Evolutionary conservation across 2,888 invertebrate species (phyloP), one percentile per base, ranked within the genome.

Genomic region (Stenoptilia bipunctidactyla): DNA sequence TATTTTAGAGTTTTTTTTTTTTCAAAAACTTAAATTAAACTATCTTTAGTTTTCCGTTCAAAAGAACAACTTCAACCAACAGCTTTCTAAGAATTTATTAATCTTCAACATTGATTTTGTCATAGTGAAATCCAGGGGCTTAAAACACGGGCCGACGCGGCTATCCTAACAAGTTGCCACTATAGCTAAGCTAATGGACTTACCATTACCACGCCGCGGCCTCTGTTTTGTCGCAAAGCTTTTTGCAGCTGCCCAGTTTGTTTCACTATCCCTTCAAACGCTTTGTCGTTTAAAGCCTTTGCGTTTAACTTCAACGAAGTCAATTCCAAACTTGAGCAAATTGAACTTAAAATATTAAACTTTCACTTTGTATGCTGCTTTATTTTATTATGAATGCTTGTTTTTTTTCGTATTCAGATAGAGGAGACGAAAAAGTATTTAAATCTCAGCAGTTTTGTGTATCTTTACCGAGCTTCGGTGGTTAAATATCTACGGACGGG

Each of bases 381-480:
- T n/a, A n/a, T n/a, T n/a, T n/a, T n/a, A n/a, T n/a, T n/a, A n/a
- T n/a, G n/a, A n/a, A n/a, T n/a, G n/a, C n/a, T n/a, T n/a, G n/a
- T n/a, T n/a, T n/a, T n/a, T n/a, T n/a, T n/a, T n/a, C n/a, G n/a
- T n/a, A n/a, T n/a, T n/a, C n/a, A n/a, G n/a, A n/a, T n/a, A n/a
- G n/a, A n/a, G 57, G 56, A 57, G 62, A 64, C 57, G 58, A 65
- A 72, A 70, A 75, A 70, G 67, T 73, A 74, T 74, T 76, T 72
- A 75, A 76, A 75, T 72, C 69, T 61, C 61, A 57, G 65, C 57
- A 59, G 60, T 62, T 70, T 66, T 76, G 73, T 77, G 76, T 77
- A 69, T 72, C 68, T 74, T 74, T 64, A 61, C 57, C 56, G 61
- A 66, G 58, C 66, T 69, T 72, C 65, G 57, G 75, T 66, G 67